phyloP scores from a whole-genome alignment of 2,888 invertebrate genomes.

The Teinopalpus imperialis region DNA sequence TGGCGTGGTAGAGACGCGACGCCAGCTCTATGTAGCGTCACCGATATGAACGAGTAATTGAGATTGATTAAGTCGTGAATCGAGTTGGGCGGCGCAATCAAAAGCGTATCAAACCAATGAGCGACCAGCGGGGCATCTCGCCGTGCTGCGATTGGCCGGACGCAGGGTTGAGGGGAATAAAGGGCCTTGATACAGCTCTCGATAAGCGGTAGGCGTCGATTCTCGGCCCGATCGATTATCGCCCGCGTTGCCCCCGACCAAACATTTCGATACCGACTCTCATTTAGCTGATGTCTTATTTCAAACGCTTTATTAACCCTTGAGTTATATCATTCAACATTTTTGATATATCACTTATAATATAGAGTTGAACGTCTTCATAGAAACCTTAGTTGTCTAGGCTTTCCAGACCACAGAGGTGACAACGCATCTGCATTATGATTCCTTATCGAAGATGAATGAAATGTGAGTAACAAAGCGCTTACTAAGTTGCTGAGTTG shows the following conservation, averaged over 20 bases:
- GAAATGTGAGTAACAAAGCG: too few species aligned
- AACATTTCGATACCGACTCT: slow-evolving; percentile 2
- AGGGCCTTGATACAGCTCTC: slow-evolving; percentile 76
- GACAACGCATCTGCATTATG: too few species aligned
- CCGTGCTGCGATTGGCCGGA: slow-evolving; percentile 60
- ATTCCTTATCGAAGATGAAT: too few species aligned
- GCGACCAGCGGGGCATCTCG: slow-evolving; percentile 48
- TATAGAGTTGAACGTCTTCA: too few species aligned
- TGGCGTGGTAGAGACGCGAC: slow-evolving; percentile 47
- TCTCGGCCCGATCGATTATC: slow-evolving; percentile 74
- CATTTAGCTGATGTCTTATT: neutral
- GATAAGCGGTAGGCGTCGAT: slow-evolving; percentile 75
- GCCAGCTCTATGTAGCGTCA: slow-evolving; percentile 51
- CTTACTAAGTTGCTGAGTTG: too few species aligned
- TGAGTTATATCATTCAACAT: neutral
- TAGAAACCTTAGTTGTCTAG: too few species aligned
- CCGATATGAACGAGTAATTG: slow-evolving; percentile 66
- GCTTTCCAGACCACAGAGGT: too few species aligned
- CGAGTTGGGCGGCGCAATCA: slow-evolving; percentile 78
- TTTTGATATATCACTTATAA: too few species aligned
- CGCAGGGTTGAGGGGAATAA: slow-evolving; percentile 62
- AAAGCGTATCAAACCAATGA: slow-evolving; percentile 76
- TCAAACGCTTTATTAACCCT: neutral
- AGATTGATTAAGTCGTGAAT: slow-evolving; percentile 77
- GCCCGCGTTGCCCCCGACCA: slow-evolving; percentile 43